phyloP scores from a whole-genome alignment of 2,888 invertebrate species.

The Athrips mouffetella region DNA sequence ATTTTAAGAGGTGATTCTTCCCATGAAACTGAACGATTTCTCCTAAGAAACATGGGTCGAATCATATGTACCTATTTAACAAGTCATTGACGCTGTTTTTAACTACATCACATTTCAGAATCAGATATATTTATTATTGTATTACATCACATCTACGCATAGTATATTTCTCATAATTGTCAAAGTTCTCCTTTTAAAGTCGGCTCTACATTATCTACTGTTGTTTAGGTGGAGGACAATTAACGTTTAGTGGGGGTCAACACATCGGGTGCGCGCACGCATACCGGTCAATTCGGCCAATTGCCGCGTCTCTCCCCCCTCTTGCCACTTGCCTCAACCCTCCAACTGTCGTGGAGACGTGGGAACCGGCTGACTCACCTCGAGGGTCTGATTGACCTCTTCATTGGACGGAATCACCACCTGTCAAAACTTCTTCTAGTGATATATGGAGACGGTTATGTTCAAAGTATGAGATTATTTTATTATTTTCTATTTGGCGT shows the following conservation, averaged over 20 bases:
- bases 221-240: slow-evolving; percentile 57
- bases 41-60: no score
- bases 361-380: slow-evolving; percentile 59
- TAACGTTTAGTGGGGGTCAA: slow-evolving; percentile 61
- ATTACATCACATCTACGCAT: no score
- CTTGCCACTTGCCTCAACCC: not conserved
- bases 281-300: slow-evolving; percentile 67
- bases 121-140: no score
- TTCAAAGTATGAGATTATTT: no score
- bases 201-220: not conserved
- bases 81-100: no score
- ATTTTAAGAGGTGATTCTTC: no score
- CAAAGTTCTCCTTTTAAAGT: no score
- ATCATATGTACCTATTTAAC: no score
- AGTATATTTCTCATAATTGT: no score
- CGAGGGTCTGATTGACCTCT: slow-evolving; percentile 2
- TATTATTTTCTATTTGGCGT: no score
- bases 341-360: slow-evolving; percentile 41
- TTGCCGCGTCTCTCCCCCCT: slow-evolving; percentile 32
- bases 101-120: no score
- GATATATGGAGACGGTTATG: not conserved
- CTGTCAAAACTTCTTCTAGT: slow-evolving; percentile 8
- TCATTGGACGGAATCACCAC: slow-evolving; percentile 10
- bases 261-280: slow-evolving; percentile 49
- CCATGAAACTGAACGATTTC: no score